Conservation (phyloP, 2,797 vertebrate species). For the Cuculus canorus region DNA sequence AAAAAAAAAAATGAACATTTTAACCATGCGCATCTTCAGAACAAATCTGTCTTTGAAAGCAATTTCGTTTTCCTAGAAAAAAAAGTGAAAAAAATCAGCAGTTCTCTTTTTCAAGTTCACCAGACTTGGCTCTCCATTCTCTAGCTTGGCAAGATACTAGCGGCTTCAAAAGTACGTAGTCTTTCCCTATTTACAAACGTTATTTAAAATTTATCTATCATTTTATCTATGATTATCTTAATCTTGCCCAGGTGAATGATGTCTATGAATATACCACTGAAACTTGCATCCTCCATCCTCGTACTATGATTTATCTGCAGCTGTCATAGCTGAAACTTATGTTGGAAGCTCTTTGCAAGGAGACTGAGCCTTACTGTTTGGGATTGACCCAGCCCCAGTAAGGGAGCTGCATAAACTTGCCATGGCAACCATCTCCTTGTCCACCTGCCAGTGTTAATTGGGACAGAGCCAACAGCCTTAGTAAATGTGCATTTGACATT, state of each 20-base stretch:
- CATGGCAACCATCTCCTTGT: fast-evolving
- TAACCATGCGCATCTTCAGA: not conserved
- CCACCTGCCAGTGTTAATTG: fast-evolving
- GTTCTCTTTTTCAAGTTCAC: not conserved
- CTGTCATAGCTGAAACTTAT: not conserved
- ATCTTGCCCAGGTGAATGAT: not conserved
- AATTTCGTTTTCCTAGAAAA: not conserved
- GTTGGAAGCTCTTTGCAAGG: not conserved
- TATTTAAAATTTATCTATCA: not conserved
- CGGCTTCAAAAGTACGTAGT: not conserved
- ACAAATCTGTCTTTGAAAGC: not conserved
- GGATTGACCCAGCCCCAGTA: fast-evolving
- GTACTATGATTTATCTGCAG: not conserved
- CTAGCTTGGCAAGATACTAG: not conserved
- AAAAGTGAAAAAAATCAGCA: not conserved
- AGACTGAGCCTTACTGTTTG: not conserved
- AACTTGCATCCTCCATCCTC: not conserved
- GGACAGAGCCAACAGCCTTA: fast-evolving
- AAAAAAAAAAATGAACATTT: not conserved
- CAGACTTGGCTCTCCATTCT: not conserved
- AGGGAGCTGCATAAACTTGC: not conserved
- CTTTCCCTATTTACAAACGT: not conserved
- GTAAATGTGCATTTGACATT: not conserved
- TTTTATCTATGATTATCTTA: not conserved
- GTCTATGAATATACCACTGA: not conserved